Evolutionary conservation across 2,888 invertebrate species (phyloP), one percentile per base, ranked within the genome.

Genomic region (Hyposoter didymator): DNA sequence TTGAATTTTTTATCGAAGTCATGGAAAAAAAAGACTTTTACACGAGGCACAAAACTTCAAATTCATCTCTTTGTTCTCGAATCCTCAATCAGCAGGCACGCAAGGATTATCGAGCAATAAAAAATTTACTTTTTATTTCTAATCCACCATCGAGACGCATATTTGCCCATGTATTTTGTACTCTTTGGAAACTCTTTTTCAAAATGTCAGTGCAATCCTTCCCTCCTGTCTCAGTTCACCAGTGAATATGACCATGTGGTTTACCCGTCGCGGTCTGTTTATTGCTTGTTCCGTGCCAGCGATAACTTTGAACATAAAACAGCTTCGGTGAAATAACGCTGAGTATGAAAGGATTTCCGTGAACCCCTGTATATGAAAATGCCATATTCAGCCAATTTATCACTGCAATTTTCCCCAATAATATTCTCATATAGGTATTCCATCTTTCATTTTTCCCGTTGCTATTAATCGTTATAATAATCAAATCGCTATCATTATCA

Each of bases 201-300:
- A 73, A 81, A 84, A 84, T 28, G 59, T 59, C 72, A 72, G 64
- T 70, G 10, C 1, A 39, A 45, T 39, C 55, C 39, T 32, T 70
- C 39, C 64, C 43, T 47, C 39, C 14, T 28, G 43, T 47, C 47
- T 4, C 67, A 22, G 10, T 78, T 76, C 39, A 66, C 43, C 67
- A 47, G 43, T 78, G 66, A 66, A 70, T 49, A 73, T 32, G 49
- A 82, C 82, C 78, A 85, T 85, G 81, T 81, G 75, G 75, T 64
- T 83, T 82, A 43, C 55, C 49, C 74, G 85, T 78, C 82, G 55
- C 80, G 81, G 84, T 86, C 86, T 82, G 86, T 82, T 85, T 87
- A 87, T 85, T 87, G 76, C 85, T 67, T 17, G 76, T 72, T 64
- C 80, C 82, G 69, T 82, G 72, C 78, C 78, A 84, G 73, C 66